Base-by-base conservation (phyloP, 2,797 vertebrate species). In the Chaetodon trifasciatus region DNA sequence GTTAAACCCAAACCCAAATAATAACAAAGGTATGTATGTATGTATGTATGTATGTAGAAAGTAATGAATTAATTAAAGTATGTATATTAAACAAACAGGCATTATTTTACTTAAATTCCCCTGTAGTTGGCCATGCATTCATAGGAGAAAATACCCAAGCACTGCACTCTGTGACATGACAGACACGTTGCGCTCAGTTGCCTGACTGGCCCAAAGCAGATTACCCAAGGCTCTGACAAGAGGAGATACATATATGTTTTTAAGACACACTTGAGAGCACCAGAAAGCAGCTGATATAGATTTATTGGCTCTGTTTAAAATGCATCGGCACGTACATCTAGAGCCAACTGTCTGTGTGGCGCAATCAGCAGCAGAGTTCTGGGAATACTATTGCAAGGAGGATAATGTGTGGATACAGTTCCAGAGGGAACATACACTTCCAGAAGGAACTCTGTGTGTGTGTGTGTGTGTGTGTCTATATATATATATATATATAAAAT, bases 221-320 rank as follows among this genome's bases (percentile, higher is more conserved):
- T 90, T 87, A 86, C 65, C 82, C 57, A 12, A 64, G 81, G 73
- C 70, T 81, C 78, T 87, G 89, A 81, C 78, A 82, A 86, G 72
- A 69, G 66, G 68, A 86, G 50, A 84, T 85, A 84, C 73, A 82
- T 89, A 88, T 87, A 88, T 92, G 89, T 91, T 87, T 90, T 89
- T 88, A 90, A 86, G 86, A 87, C 88, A 89, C 83, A 89, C 83
- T 89, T 76, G 82, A 88, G 87, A 88, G 70, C 60, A 17, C 60
- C 69, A 53, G 90, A 85, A 82, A 89, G 89, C 83, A 78, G 78
- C 75, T 86, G 77, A 90, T 89, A 91, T 89, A 89, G 87, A 92
- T 90, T 91, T 88, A 87, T 88, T 49, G 47, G 70, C 61, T 84
- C 52, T 77, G 81, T 85, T 91, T 91, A 89, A 90, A 90, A 90